A percentile compares a stretch with the other conserved stretches of the same genome.
phyloP scores from a whole-genome alignment of 2,113 vertebrate genomes.

The Psilopsiagon aymara region DNA sequence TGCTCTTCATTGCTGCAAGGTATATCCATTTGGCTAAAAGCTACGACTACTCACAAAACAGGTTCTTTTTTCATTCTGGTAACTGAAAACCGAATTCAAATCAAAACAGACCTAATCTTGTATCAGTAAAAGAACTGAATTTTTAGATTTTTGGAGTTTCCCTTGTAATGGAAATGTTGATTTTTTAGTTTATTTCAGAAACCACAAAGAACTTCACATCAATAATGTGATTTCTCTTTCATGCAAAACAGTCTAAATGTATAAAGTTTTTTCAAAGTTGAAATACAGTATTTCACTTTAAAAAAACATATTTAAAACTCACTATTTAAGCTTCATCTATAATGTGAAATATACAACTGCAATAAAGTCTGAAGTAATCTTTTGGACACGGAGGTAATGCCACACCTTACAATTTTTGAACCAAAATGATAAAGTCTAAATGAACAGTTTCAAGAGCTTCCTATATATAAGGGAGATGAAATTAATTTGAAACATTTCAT shows the following conservation, averaged over 20 bases:
- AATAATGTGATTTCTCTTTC: background rate
- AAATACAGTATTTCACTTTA: background rate
- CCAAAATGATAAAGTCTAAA: background rate
- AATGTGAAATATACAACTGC: background rate
- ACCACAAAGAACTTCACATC: background rate
- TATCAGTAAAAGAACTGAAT: background rate
- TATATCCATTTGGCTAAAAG: background rate
- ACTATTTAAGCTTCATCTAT: background rate
- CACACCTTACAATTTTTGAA: background rate
- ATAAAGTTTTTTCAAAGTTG: background rate
- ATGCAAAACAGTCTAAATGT: background rate
- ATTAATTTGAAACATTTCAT: background rate
- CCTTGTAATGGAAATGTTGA: background rate
- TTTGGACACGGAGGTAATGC: background rate
- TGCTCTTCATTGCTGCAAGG: background rate
- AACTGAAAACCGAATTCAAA: background rate
- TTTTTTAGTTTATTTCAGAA: background rate
- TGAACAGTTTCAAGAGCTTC: background rate
- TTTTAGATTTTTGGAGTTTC: background rate
- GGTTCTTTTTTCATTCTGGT: background rate
- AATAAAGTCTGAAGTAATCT: background rate
- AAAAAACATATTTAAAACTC: background rate
- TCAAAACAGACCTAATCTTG: background rate
- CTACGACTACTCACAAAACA: background rate
- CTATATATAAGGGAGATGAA: background rate